These are phyloP conservation scores for Drosophila santomea DNA, from an alignment of 1,140 invertebrate genomes.

Conservation along the genomic window DNA sequence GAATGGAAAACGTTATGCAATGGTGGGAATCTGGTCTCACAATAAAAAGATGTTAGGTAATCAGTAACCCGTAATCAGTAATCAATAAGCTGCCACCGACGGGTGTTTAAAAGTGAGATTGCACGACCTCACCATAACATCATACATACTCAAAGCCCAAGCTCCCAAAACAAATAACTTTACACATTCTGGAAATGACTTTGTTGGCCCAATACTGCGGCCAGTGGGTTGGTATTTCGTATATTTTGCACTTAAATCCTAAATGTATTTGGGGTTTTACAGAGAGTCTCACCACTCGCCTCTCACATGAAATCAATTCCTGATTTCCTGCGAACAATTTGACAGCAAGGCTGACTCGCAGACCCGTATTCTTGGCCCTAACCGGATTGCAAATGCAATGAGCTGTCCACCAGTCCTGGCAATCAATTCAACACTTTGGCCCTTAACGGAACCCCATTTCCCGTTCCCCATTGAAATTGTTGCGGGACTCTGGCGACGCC, in stretches of 20 bases:
- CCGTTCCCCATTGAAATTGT: constrained; percentile 23
- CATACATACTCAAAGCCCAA: too few relatives aligned
- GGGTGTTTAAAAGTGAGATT: neutral
- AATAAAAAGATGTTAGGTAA: constrained; percentile 6
- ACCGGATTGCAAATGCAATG: constrained; percentile 6
- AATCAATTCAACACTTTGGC: constrained; percentile 22
- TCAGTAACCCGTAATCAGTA: constrained; percentile 12
- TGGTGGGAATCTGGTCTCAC: constrained; percentile 19
- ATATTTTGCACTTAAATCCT: too few relatives aligned
- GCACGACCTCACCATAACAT: neutral
- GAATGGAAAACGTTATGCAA: constrained; percentile 14
- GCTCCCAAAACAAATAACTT: too few relatives aligned
- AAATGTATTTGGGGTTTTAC: too few relatives aligned
- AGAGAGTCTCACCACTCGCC: neutral
- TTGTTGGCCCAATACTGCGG: too few relatives aligned
- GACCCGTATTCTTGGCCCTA: neutral
- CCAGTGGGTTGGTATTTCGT: too few relatives aligned
- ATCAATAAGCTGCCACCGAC: constrained; percentile 1
- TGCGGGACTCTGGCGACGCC: constrained; percentile 30
- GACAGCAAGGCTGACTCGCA: neutral
- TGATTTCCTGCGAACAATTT: neutral
- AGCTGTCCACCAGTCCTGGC: neutral
- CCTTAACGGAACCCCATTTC: neutral
- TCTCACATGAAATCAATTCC: neutral
- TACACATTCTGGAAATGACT: too few relatives aligned